Percentiles rank a stretch among this genome's conserved stretches.
phyloP scores from a whole-genome alignment of 2,888 invertebrate genomes.

The Copidosoma aretas region DNA sequence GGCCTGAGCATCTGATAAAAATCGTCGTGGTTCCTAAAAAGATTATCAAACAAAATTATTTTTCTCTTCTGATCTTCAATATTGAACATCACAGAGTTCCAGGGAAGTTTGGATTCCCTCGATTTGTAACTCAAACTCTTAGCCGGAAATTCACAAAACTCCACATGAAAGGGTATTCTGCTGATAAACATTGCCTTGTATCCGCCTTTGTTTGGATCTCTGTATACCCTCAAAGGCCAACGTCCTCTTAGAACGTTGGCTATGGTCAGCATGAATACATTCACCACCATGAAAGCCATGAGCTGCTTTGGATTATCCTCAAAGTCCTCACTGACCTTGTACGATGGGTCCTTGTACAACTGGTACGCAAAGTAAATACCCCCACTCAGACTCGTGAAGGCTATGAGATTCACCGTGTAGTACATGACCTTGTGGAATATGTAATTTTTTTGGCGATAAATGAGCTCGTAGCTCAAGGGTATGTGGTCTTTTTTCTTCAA shows the following conservation, averaged over 20 bases:
- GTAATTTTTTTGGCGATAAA: constrained; percentile 21
- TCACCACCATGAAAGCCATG: neutral
- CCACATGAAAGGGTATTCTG: constrained; percentile 26
- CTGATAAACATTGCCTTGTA: constrained; percentile 38
- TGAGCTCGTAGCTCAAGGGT: constrained; percentile 9
- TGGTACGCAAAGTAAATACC: neutral
- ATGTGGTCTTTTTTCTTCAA: constrained; percentile 25
- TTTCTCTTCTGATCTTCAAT: constrained; percentile 19
- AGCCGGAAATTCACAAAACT: constrained; percentile 19
- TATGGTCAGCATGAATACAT: neutral
- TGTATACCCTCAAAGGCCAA: constrained; percentile 41
- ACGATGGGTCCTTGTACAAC: neutral
- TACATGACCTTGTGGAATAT: neutral
- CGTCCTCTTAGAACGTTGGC: neutral
- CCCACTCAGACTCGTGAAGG: neutral
- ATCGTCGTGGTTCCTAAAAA: constrained; percentile 38
- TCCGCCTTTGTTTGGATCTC: constrained; percentile 10
- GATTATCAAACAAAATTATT: constrained; percentile 32
- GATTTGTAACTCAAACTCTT: neutral
- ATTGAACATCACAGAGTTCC: constrained; percentile 27
- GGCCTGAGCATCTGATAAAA: constrained; percentile 26
- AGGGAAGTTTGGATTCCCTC: constrained; percentile 14
- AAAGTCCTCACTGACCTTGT: neutral
- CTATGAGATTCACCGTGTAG: constrained; percentile 2
- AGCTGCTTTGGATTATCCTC: neutral